phyloP scores from a whole-genome alignment of 2,797 vertebrate genomes.

The Hippopotamyrus pictus region DNA sequence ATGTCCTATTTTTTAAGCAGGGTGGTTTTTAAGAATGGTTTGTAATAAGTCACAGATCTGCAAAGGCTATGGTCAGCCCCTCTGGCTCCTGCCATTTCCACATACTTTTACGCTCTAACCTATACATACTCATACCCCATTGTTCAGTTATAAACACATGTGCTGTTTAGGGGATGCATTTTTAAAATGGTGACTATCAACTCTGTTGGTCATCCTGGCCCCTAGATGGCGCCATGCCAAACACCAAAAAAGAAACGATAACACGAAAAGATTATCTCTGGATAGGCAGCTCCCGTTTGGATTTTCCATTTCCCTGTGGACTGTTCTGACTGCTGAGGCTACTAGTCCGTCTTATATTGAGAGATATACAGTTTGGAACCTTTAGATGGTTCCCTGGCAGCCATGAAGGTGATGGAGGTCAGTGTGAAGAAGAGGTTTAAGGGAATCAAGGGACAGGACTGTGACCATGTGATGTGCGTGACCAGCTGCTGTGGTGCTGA shows the following conservation, averaged over 20 bases:
- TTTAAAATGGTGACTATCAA: background rate
- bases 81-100: background rate
- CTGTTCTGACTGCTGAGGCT: background rate
- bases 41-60: background rate
- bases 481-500: background rate
- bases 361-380: background rate
- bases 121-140: background rate
- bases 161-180: conserved; percentile 6
- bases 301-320: background rate
- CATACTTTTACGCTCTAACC: background rate
- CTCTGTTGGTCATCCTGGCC: background rate
- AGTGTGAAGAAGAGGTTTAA: background rate
- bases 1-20: background rate
- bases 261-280: background rate
- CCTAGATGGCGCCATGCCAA: background rate
- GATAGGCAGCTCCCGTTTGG: background rate
- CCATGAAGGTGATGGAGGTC: background rate
- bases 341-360: background rate
- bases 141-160: background rate
- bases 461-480: background rate
- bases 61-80: background rate
- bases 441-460: background rate
- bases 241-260: background rate
- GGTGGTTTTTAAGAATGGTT: background rate
- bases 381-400: no score